phyloP scores from a whole-genome alignment of 1,140 invertebrate species.

The Drosophila setifemur region DNA sequence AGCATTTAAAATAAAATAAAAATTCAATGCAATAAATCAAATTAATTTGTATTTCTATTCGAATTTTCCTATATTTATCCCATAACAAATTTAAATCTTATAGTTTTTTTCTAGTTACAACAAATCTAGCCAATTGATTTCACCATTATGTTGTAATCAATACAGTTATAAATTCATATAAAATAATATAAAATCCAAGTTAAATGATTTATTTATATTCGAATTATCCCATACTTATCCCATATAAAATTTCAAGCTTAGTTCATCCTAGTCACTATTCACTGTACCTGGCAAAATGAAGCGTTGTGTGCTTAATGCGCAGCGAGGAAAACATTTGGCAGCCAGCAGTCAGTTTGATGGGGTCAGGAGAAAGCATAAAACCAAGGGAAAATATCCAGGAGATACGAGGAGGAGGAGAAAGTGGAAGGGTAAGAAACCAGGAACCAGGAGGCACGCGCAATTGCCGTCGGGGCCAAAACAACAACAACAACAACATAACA shows the following conservation, averaged over 20 bases:
- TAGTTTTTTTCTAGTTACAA: too few species aligned
- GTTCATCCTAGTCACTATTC: neutral
- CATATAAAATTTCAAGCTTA: neutral
- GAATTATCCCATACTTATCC: too few species aligned
- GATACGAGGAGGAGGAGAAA: neutral
- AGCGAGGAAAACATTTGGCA: constrained; percentile 42
- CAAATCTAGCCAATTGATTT: too few species aligned
- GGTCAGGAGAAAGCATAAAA: neutral
- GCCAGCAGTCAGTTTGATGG: constrained; percentile 13
- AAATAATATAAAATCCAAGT: too few species aligned
- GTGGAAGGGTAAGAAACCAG: neutral
- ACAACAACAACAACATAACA: constrained; percentile 12
- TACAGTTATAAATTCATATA: too few species aligned
- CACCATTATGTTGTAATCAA: too few species aligned
- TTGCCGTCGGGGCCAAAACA: constrained; percentile 21
- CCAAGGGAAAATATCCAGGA: neutral
- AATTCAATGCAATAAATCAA: too few species aligned
- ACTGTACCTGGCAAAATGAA: constrained; percentile 18
- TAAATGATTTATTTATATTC: too few species aligned
- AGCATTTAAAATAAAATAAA: too few species aligned
- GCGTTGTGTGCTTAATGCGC: constrained; percentile 43
- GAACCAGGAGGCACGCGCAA: constrained; percentile 37
- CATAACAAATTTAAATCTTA: too few species aligned
- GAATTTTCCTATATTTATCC: too few species aligned
- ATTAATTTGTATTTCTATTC: too few species aligned